Base-by-base conservation (phyloP, 2,888 invertebrate species). In the Apotomis capreana region DNA sequence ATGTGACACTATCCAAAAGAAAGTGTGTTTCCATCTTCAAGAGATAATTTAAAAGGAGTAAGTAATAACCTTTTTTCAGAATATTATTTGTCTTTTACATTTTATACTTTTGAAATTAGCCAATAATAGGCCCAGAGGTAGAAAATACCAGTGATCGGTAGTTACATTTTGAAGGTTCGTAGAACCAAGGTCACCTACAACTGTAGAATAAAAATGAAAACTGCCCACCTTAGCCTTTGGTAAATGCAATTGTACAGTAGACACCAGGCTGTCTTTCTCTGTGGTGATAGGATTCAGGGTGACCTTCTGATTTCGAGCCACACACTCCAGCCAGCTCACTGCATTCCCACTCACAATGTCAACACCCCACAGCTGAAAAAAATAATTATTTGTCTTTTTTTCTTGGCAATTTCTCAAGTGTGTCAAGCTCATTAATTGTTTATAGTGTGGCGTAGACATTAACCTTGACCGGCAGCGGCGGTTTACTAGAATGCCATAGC, bases 241-340 rank as follows among this genome's bases (percentile, higher is more conserved):
- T 85, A 92, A 87, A 88, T 93, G 93, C 81, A 94, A 78, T 69
- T 88, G 78, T 57, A 93, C 89, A 77, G 88, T 88, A 36, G 93
- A 92, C 12, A 93, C 85, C 69, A 93, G 84, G 73, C 90, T 90
- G 76, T 93, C 90, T 13, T 90, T 89, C 26, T 91, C 90, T 80
- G 86, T 85, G 44, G 82, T 79, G 54, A 94, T 87, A 5, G 95
- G 94, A 76, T 93, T 89, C 62, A 94, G 81, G 49, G 90, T 93
- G 37, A 95, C 86, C 76, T 88, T 77, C 52, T 92, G 88, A 26
- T 91, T 94, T 76, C 84, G 90, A 9, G 94, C 93, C 59, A 95
- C 90, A 83, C 93, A 92, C 80, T 95, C 94, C 75, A 95, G 81
- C 95, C 95, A 95, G 78, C 91, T 94, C 4, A 94, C 85, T 69